Conservation (phyloP, 2,888 invertebrate species). For the Dryobotodes eremita region DNA sequence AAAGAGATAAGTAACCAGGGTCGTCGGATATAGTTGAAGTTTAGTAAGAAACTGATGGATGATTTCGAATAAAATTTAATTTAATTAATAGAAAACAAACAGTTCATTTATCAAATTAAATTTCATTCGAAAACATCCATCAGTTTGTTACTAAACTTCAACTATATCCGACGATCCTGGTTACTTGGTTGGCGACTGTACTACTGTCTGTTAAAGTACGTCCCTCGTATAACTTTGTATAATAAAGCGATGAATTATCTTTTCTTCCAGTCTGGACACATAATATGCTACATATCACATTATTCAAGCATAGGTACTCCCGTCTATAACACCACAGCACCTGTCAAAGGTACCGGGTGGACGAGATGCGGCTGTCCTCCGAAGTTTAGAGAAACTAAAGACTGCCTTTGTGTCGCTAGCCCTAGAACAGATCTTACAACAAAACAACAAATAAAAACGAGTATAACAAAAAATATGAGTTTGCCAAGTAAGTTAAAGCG, state of each 20-base stretch:
- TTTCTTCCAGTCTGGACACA: constrained; percentile 23
- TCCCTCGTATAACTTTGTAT: neutral
- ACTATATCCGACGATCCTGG: too few species aligned
- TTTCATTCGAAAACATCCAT: too few species aligned
- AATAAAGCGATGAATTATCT: neutral
- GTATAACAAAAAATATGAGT: neutral
- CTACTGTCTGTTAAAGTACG: neutral
- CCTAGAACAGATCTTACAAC: neutral
- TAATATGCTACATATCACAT: constrained; percentile 36
- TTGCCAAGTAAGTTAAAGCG: neutral
- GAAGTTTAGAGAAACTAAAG: constrained; percentile 12
- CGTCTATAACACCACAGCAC: constrained; percentile 28
- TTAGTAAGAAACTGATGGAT: too few species aligned
- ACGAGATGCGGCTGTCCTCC: constrained; percentile 42
- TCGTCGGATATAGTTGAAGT: too few species aligned
- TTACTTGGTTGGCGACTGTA: too few species aligned
- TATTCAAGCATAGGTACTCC: neutral
- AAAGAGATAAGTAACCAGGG: too few species aligned
- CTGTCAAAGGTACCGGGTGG: constrained; percentile 20
- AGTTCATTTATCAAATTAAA: too few species aligned
- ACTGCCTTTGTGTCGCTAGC: constrained; percentile 29
- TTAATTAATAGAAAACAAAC: too few species aligned
- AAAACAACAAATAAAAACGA: neutral
- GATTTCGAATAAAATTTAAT: too few species aligned
- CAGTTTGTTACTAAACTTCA: too few species aligned